These are phyloP conservation scores for Mormyrus lacerda DNA, from an alignment of 2,113 vertebrate genomes.

Conservation along the genomic window DNA sequence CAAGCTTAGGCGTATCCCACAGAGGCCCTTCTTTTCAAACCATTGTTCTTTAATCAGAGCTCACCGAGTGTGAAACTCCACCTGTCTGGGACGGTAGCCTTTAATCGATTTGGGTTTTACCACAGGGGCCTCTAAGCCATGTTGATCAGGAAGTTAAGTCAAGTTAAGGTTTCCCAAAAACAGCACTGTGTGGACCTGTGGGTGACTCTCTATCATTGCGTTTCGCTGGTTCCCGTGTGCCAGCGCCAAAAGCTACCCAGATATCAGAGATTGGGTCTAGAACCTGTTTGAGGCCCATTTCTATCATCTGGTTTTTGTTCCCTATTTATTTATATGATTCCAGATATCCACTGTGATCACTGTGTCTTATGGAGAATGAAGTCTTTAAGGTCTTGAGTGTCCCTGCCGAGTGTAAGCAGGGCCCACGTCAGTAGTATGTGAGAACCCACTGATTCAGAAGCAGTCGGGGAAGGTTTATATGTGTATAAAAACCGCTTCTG, in stretches of 20 bases:
- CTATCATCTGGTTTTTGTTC: background rate
- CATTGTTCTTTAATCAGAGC: background rate
- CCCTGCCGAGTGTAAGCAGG: background rate
- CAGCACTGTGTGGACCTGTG: background rate
- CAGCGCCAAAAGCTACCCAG: background rate
- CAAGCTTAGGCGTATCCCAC: background rate
- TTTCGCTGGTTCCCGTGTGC: background rate
- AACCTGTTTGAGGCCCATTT: background rate
- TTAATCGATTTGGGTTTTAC: background rate
- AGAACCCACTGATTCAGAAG: background rate
- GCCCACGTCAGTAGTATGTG: background rate
- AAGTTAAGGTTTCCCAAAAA: background rate
- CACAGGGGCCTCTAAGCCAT: background rate
- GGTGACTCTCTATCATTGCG: too few species aligned
- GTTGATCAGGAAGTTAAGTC: background rate
- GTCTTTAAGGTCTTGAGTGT: slow-evolving; percentile 3
- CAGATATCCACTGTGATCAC: slow-evolving; percentile 15
- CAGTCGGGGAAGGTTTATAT: background rate
- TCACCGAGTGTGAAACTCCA: background rate
- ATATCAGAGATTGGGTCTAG: background rate
- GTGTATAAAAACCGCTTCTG: background rate
- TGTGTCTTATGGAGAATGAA: slow-evolving; percentile 8
- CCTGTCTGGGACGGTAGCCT: background rate
- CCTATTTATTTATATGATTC: slow-evolving; percentile 22
- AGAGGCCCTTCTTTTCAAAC: background rate